These are phyloP conservation scores for Oligia latruncula DNA, from an alignment of 2,888 invertebrate species.

Conservation along the genomic window DNA sequence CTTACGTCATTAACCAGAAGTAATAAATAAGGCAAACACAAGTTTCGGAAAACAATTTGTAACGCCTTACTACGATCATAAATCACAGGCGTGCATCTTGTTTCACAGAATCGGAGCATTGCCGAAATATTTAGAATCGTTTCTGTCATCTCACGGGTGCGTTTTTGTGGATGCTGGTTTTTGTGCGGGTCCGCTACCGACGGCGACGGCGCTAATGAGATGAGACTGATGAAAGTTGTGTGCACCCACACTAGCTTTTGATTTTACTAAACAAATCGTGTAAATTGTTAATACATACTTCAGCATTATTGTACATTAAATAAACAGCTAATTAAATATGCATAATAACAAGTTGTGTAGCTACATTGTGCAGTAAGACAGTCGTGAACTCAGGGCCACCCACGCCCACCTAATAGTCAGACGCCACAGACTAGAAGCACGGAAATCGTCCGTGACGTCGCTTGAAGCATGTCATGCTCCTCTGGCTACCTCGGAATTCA, in stretches of 20 bases:
- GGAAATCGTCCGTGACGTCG: conserved; percentile 67
- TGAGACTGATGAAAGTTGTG: conserved; percentile 66
- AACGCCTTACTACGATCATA: conserved; percentile 82
- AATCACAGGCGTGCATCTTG: conserved; percentile 85
- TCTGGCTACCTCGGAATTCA: conserved; percentile 45
- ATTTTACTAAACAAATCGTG: conserved; percentile 24
- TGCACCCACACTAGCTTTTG: conserved; percentile 38
- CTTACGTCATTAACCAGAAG: conserved; percentile 71
- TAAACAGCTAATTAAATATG: conserved; percentile 47
- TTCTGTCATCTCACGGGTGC: conserved; percentile 84
- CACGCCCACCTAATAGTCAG: conserved; percentile 64
- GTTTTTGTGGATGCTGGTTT: conserved; percentile 81
- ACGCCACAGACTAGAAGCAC: conserved; percentile 54
- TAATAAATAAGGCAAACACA: conserved; percentile 78
- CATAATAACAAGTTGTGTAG: conserved; percentile 38
- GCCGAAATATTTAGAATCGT: conserved; percentile 87
- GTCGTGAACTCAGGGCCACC: conserved; percentile 75
- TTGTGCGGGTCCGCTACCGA: conserved; percentile 75
- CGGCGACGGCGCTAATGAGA: conserved; percentile 84
- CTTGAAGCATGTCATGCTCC: conserved; percentile 56
- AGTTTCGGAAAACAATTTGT: conserved; percentile 85
- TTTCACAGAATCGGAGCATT: conserved; percentile 85
- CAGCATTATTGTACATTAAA: conserved; percentile 15
- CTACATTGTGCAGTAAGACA: conserved; percentile 46
- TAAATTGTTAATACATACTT: conserved; percentile 9